These are phyloP conservation scores for Cheilosia impressa DNA, from an alignment of 2,888 invertebrate species.

Conservation along the genomic window DNA sequence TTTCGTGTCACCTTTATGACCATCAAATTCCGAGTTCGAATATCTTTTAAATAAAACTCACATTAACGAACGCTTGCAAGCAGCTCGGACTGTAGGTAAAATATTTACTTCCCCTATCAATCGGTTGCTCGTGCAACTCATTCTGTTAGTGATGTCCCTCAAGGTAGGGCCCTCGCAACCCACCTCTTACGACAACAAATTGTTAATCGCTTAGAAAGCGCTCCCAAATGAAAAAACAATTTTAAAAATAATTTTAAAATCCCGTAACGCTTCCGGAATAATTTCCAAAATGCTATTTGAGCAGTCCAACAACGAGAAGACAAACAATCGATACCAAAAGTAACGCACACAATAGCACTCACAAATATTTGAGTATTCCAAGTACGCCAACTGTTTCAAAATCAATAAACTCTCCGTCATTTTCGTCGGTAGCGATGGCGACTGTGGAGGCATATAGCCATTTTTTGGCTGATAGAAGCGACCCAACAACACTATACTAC, in stretches of 20 bases:
- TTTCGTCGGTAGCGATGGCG: background rate
- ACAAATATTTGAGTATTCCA: slow-evolving; percentile 2
- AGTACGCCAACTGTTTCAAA: background rate
- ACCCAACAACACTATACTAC: background rate
- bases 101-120: too few species aligned
- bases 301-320: background rate
- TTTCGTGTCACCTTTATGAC: too few species aligned
- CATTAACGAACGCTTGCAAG: too few species aligned
- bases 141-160: too few species aligned
- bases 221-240: background rate
- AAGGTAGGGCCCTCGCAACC: too few species aligned
- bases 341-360: background rate
- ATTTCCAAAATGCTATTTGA: slow-evolving; percentile 1
- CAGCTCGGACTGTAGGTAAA: too few species aligned
- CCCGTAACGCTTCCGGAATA: background rate
- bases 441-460: background rate
- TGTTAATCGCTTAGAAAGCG: too few species aligned
- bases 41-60: too few species aligned
- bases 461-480: background rate
- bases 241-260: background rate
- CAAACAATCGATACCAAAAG: background rate
- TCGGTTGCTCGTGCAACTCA: too few species aligned
- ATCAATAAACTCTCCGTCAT: slow-evolving; percentile 14
- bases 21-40: too few species aligned
- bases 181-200: too few species aligned